Evolutionary conservation across 2,113 vertebrate genomes (phyloP), one percentile per base, ranked within the genome.

Genomic region (Istiophorus platypterus): DNA sequence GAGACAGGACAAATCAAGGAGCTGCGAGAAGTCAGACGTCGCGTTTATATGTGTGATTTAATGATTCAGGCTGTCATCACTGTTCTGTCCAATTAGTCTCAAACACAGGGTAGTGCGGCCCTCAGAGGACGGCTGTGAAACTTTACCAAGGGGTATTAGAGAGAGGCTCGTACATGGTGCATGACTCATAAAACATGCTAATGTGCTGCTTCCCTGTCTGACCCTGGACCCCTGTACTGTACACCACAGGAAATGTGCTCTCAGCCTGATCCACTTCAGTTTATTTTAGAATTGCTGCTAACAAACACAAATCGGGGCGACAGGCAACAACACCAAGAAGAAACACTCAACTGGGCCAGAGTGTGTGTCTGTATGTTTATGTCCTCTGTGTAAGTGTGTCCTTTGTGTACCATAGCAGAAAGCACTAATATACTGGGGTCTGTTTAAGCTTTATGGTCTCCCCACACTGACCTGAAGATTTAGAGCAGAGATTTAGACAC

Each of bases 11-110:
- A 67, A 27, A 56, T 45, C 10, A 17, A 69, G 66, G 27, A 66
- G 56, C 56, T 18, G 18, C 41, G 58, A 72, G 57, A 74, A 78
- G 72, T 70, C 64, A 62, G 10, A 24, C 6, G 0, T 34, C 12
- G 39, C n/a, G 13, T 73, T 69, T 58, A n/a, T 34, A 20, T 2
- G 42, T 45, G 62, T 73, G 26, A 65, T 88, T 78, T 69, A 77
- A 77, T 59, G 67, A 82, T 39, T 56, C 47, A 72, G 27, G 78
- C 81, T 82, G 76, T 84, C 84, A 72, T 63, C 68, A 0, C 72
- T 34, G 72, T 49, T 86, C 1, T 56, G 27, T 78, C 58, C 52
- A 27, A 78, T 80, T 63, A 37, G 22, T 45, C 49, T n/a, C 7
- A 0, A 74, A 70, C 73, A 63, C 45, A 61, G 34, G 80, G 75